Conservation (phyloP, 2,113 vertebrate species). For the Clarias gariepinus region DNA sequence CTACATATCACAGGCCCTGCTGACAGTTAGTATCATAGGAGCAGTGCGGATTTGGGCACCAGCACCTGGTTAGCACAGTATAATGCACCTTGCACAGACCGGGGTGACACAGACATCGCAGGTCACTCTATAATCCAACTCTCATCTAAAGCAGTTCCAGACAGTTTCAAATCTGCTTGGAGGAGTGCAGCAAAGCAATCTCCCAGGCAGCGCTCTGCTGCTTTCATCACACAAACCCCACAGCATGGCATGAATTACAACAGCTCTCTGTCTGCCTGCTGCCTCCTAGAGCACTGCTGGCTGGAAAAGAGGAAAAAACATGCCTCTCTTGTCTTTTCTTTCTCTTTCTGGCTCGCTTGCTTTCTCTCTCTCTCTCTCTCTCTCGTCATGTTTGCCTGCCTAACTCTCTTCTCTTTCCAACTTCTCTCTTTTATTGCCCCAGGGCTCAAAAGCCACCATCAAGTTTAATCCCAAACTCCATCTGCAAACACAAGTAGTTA, state of each 20-base stretch:
- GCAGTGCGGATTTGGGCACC: constrained; percentile 84
- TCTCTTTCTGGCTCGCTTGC: constrained; percentile 65
- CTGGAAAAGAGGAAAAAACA: constrained; percentile 69
- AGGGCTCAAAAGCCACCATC: constrained; percentile 71
- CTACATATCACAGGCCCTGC: constrained; percentile 80
- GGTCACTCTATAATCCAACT: constrained; percentile 99
- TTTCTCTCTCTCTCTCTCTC: constrained; percentile 52
- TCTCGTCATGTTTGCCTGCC: constrained; percentile 14
- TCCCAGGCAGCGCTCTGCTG: constrained; percentile 97
- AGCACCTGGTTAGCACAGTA: constrained; percentile 94
- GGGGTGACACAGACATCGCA: constrained; percentile 98
- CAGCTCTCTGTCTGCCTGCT: constrained; percentile 89
- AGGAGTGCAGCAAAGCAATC: constrained; percentile 99
- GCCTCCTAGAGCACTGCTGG: constrained; percentile 81
- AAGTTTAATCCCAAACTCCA: constrained; percentile 74
- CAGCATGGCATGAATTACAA: constrained; percentile 99
- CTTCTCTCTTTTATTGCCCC: constrained; percentile 63
- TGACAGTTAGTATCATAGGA: constrained; percentile 84
- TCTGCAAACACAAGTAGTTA: constrained; percentile 67
- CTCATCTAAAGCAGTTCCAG: constrained; percentile 98
- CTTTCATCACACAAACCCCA: constrained; percentile 99
- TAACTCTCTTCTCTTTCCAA: constrained; percentile 63
- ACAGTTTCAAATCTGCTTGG: constrained; percentile 99
- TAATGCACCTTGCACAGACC: constrained; percentile 93
- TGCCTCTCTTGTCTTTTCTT: constrained; percentile 82